Base-by-base conservation (phyloP, 2,888 invertebrate genomes). In the Phlogophora meticulosa region DNA sequence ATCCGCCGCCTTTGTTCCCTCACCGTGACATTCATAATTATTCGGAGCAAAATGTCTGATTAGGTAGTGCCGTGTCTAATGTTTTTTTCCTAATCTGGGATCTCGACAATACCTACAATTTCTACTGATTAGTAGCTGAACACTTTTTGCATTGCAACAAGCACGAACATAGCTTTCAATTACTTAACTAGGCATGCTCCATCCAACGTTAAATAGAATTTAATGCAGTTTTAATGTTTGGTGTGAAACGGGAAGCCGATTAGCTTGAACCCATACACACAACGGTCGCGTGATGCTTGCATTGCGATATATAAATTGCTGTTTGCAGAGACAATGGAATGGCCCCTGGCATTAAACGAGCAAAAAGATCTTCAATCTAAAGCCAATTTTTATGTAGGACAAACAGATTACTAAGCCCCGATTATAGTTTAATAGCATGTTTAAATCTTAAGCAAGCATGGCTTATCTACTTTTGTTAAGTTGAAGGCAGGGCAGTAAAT, bases 221-320 rank as follows among this genome's bases (percentile, higher is more conserved):
- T 93, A 93, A 94, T 94, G 93, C 90, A 90, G 85, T 92, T 94
- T 94, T 93, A 93, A 94, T 94, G 92, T 90, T 90, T 86, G 89
- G 87, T 89, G 87, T 87, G 88, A 88, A 91, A 85, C 88, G 87
- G 88, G 85, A 85, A 90, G 88, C 85, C 88, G 89, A 91, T 93
- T 92, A 90, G 87, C 86, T 78, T 74, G 78, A 79, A 79, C 74
- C 73, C 76, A 80, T 80, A 84, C 78, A 83, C 80, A 84, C 86
- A 87, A 87, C 84, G 84, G 83, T 89, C 83, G 87, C 88, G 89
- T 89, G 88, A 83, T 85, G 82, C 80, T 84, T 85, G 79, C 79
- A 85, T 89, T 88, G 89, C 89, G 82, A 86, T 90, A 88, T 86
- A 88, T 83, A 88, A 88, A 91, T 89, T 89, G 87, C 78, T 85